Percentiles rank a stretch among this genome's conserved stretches.
Evolutionary conservation across 1,140 invertebrate genomes (phyloP).

Genomic region (Protaetia brevitarsis): DNA sequence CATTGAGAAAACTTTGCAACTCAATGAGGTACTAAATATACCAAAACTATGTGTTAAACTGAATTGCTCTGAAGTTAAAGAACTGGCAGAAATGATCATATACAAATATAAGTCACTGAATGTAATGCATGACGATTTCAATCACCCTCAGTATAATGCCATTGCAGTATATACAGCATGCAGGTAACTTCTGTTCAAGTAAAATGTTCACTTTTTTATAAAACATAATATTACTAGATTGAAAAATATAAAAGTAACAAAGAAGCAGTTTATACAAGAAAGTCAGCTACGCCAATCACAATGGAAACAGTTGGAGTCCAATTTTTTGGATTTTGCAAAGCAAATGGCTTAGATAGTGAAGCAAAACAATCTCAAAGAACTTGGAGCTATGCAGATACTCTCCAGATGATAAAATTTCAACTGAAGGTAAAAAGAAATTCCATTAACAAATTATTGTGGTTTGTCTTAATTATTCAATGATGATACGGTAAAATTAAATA

Average conservation of each 20-base stretch:
- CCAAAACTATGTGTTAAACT: constrained; percentile 50
- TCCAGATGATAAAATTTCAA: too few species aligned
- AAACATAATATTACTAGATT: constrained; percentile 32
- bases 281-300: constrained; percentile 49
- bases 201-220: background rate
- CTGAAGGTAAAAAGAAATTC: too few species aligned
- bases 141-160: constrained; percentile 51
- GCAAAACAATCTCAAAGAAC: background rate
- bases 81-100: constrained; percentile 46
- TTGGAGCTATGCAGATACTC: too few species aligned
- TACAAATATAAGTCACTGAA: constrained; percentile 42
- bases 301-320: constrained; percentile 46
- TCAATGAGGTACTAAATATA: constrained; percentile 45
- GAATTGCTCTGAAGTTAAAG: constrained; percentile 43
- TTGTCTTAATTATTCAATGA: too few species aligned
- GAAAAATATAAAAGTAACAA: constrained; percentile 45
- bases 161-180: constrained; percentile 50
- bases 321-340: constrained; percentile 46
- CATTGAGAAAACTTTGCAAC: constrained; percentile 48
- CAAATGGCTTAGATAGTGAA: constrained; percentile 18
- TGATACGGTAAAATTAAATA: too few species aligned
- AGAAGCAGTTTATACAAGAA: constrained; percentile 44
- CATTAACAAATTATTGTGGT: too few species aligned
- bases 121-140: constrained; percentile 37
- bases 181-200: constrained; percentile 33